A percentile compares a stretch with the other conserved stretches of the same genome.
Evolutionary conservation across 1,140 invertebrate species (phyloP).

Genomic region (Augochlora pura): DNA sequence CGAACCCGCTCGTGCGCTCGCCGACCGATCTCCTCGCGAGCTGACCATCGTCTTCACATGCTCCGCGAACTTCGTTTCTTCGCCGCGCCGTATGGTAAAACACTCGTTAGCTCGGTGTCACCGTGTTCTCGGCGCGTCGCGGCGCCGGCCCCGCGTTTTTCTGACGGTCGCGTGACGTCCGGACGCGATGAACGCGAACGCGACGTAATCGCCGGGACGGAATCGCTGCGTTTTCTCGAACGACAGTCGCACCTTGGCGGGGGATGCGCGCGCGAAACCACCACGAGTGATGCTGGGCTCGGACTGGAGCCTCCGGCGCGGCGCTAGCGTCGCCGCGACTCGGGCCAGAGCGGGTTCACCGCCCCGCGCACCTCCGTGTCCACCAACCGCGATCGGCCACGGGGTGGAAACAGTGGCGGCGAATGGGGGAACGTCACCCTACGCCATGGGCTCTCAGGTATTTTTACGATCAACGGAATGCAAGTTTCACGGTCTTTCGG

Average conservation of each 20-base stretch:
- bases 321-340: conserved; percentile 74
- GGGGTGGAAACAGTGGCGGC: conserved; percentile 58
- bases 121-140: too few relatives aligned
- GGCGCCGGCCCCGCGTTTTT: too few relatives aligned
- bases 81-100: too few relatives aligned
- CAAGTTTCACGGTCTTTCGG: not conserved
- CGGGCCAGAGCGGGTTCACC: conserved; percentile 65
- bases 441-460: not conserved
- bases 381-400: conserved; percentile 52
- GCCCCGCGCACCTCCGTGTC: conserved; percentile 43
- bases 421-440: conserved; percentile 42
- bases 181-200: too few relatives aligned
- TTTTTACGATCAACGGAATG: not conserved
- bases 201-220: conserved; percentile 34
- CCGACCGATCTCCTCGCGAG: not conserved
- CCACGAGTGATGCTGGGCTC: conserved; percentile 76
- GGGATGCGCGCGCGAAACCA: conserved; percentile 73
- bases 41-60: not conserved
- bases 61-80: too few relatives aligned
- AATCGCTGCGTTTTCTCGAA: conserved; percentile 46
- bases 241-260: conserved; percentile 47
- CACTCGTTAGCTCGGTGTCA: too few relatives aligned
- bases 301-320: conserved; percentile 74
- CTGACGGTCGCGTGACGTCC: too few relatives aligned
- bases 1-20: not conserved